Evolutionary conservation across 2,888 invertebrate species (phyloP), one percentile per base, ranked within the genome.

Genomic region (Malacosoma neustria): DNA sequence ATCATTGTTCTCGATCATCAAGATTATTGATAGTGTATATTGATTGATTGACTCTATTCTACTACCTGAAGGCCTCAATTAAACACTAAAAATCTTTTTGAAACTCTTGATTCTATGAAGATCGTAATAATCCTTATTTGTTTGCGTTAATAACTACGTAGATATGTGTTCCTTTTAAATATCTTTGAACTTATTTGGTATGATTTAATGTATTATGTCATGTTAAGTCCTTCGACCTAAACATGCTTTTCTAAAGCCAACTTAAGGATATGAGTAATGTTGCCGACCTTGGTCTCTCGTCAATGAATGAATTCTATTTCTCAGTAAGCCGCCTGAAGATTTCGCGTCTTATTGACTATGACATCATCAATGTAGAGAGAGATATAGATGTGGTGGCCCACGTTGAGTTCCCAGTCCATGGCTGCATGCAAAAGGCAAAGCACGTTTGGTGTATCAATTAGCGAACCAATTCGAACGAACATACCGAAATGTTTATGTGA

Each of bases 391-490:
- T 56, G 62, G 52, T 53, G 48, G 46, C 59, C 59, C 48, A 50
- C 52, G 49, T 50, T 51, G 57, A 63, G 41, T 55, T 57, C 61
- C 49, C 77, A 80, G 82, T 82, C 50, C 46, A 67, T 65, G 56
- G 58, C 68, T 59, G 69, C 49, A 61, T 58, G 45, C 58, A 61
- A 61, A 58, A 61, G 68, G 62, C 62, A 62, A 58, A 54, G 59
- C 69, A 77, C 84, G 82, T 69, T 68, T 69, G 63, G 53, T 45
- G 45, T 48, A 53, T 47, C 49, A 69, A 74, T 80, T 79, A 76
- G 60, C 69, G 57, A 59, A 53, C 47, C 45, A 46, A 58, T 36
- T 36, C 43, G 42, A 51, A 38, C 48, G 43, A 52, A 32, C 11
- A 35, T 33, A 29, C 22, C 14, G 38, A 36, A 39, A 42, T 41